Base-by-base conservation (phyloP, 2,113 vertebrate genomes). In the Pyxicephalus adspersus region DNA sequence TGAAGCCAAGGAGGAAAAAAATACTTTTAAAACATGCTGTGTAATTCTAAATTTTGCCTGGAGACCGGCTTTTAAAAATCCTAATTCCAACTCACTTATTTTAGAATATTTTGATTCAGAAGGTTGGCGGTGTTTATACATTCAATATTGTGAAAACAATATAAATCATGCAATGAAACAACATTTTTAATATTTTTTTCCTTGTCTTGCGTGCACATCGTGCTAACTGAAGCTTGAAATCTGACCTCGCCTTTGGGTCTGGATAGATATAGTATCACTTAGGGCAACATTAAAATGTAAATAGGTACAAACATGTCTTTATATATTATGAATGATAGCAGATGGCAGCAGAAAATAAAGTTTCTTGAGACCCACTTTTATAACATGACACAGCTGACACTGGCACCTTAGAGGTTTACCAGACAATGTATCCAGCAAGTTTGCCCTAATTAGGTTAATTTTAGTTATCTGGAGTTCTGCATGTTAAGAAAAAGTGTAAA, bases 211-310 rank as follows among this genome's bases (percentile, higher is more conserved):
- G 18, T 57, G 52, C 26, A 15, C 25, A 13, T 57, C 16, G 26
- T 57, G 70, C 7, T 57, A 15, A 16, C 20, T 25, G 29, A 74
- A n/a, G 71, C 55, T 26, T 25, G 17, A 60, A 60, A 68, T 45
- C 3, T 45, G 64, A 78, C 64, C 64, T 6, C 20, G 29, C 64
- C 77, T 79, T 60, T 77, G 52, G 77, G 77, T 60, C 64, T 28
- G 58, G 28, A n/a, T 77, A 61, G 45, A 67, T 51, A 80, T 26
- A 64, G 68, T 79, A 71, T 80, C 77, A 80, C 77, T 80, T 66
- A 79, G 77, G 77, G 64, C 68, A 26, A 81, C 68, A 81, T 73
- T 74, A 81, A 81, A 26, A 73, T 81, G 29, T 81, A 81, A 81
- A 57, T 20, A 81, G 79, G 50, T 81, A 73, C 60, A 74, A 81